Evolutionary conservation across 2,888 invertebrate genomes (phyloP).

Genomic region (Leucophora obtusa): DNA sequence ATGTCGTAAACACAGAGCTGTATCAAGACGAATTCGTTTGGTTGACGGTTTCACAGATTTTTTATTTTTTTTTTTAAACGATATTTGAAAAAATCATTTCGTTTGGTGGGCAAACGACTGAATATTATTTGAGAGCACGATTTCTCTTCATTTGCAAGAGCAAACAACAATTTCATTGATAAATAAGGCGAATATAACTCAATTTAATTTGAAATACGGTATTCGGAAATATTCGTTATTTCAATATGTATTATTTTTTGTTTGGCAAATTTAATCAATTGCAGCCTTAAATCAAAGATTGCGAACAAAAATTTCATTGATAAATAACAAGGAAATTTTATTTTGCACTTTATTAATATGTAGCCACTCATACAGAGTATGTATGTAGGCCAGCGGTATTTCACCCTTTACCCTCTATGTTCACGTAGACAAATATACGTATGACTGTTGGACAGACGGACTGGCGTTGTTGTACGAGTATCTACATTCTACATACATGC

Average conservation of each 20-base stretch:
- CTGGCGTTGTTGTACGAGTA: constrained; percentile 18
- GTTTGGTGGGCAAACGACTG: background rate
- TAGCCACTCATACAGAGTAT: background rate
- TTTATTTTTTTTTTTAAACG: too few species aligned
- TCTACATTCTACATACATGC: too few species aligned
- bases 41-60: too few species aligned
- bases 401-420: constrained; percentile 20
- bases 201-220: constrained; percentile 35
- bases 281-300: constrained; percentile 51
- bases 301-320: constrained; percentile 63
- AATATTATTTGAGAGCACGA: background rate
- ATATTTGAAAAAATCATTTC: too few species aligned
- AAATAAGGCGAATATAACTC: constrained; percentile 52
- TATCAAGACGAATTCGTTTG: too few species aligned
- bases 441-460: background rate
- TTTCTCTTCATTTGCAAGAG: too few species aligned
- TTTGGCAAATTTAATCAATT: constrained; percentile 52
- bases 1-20: too few species aligned
- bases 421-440: background rate
- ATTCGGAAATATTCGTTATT: constrained; percentile 57
- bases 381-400: constrained; percentile 46
- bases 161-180: constrained; percentile 50
- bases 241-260: constrained; percentile 39
- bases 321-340: constrained; percentile 64
- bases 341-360: constrained; percentile 32